A percentile compares a stretch with the other conserved stretches of the same genome.
Evolutionary conservation across 2,113 vertebrate genomes (phyloP).

Genomic region (Mastomys coucha): DNA sequence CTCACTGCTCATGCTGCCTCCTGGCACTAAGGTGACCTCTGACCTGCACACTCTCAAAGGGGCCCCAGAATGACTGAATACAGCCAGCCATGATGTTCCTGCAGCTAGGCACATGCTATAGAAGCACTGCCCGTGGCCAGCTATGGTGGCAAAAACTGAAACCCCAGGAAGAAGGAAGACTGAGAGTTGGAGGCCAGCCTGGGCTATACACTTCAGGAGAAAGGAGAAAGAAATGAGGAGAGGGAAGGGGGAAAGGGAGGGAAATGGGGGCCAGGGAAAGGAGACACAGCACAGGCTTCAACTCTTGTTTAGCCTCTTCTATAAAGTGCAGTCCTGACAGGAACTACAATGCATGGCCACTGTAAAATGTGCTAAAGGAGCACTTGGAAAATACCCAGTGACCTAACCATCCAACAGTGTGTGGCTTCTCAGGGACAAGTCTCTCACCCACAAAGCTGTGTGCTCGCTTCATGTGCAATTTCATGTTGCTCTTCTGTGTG

Average conservation of each 20-base stretch:
- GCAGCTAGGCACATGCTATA: neutral
- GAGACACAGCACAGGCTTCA: neutral
- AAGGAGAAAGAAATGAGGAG: neutral
- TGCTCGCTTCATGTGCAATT: constrained; percentile 96
- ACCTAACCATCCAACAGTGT: fast-evolving
- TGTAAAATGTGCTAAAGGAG: neutral
- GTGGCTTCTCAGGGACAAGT: neutral
- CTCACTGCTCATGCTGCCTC: neutral
- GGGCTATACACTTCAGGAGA: neutral
- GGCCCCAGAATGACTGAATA: neutral
- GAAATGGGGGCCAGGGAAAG: neutral
- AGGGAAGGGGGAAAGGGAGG: neutral
- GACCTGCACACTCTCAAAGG: neutral
- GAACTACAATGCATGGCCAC: no score
- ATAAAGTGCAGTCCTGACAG: neutral
- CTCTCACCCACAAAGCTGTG: constrained; percentile 91
- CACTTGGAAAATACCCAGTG: fast-evolving
- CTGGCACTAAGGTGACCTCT: neutral
- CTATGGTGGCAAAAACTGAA: neutral
- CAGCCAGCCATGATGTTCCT: neutral
- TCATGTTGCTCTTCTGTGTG: constrained; percentile 99
- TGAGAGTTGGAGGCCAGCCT: neutral
- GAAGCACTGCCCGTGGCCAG: neutral
- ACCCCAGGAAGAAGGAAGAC: no score
- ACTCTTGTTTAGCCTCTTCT: neutral